Evolutionary conservation across 2,888 invertebrate genomes (phyloP).

Genomic region (Lochmaea capreae): DNA sequence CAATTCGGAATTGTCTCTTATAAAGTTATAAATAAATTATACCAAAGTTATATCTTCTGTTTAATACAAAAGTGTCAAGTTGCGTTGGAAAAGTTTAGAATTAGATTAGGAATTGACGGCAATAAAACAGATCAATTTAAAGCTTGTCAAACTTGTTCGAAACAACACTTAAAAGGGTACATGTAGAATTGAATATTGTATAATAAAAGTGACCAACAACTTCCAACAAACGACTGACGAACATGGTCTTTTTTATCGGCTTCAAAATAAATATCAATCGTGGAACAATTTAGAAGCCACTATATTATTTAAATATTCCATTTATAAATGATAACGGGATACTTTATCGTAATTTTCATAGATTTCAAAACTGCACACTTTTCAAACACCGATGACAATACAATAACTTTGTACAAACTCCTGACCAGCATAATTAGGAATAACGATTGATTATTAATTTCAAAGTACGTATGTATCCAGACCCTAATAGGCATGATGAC

Average conservation of each 20-base stretch:
- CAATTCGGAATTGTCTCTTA: neutral
- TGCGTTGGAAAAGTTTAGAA: constrained; percentile 11
- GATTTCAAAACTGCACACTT: too few species aligned
- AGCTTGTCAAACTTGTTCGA: constrained; percentile 43
- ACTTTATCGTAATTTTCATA: too few species aligned
- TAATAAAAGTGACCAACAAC: constrained; percentile 18
- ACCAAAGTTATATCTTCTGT: neutral
- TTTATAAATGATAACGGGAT: too few species aligned
- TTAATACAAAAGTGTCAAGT: neutral
- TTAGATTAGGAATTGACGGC: constrained; percentile 21
- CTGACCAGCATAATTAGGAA: too few species aligned
- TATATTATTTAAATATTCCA: too few species aligned
- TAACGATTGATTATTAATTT: too few species aligned
- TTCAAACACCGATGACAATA: too few species aligned
- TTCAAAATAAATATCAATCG: too few species aligned
- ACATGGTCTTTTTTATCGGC: neutral
- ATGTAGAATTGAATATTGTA: constrained; percentile 15
- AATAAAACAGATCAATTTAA: constrained; percentile 42
- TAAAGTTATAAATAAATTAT: neutral
- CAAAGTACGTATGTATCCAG: too few species aligned
- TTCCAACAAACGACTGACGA: neutral
- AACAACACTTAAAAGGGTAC: constrained; percentile 33
- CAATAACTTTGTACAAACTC: too few species aligned
- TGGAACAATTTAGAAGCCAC: too few species aligned
- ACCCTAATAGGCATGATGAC: too few species aligned